Conservation (phyloP, 2,797 vertebrate genomes). For the Sebastes trivittatus region DNA sequence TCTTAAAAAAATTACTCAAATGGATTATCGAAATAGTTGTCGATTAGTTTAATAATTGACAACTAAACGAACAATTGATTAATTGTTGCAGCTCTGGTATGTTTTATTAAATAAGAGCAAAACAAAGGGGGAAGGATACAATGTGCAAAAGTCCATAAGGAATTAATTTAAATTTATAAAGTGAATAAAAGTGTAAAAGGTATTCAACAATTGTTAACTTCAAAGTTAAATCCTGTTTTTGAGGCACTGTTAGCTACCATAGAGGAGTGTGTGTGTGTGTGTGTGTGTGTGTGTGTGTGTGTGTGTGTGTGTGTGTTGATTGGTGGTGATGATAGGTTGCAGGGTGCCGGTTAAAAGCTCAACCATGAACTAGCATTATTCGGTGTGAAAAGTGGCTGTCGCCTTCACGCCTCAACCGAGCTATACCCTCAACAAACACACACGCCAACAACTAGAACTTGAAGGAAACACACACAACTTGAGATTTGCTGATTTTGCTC, state of each 20-base stretch:
- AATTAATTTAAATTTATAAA: not conserved
- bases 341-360: slow-evolving; percentile 18
- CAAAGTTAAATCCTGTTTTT: not conserved
- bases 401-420: slow-evolving; percentile 37
- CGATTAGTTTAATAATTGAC: too few relatives aligned
- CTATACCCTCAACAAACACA: slow-evolving; percentile 11
- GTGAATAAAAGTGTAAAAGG: not conserved
- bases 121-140: not conserved
- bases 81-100: too few relatives aligned
- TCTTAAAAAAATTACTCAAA: too few relatives aligned
- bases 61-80: too few relatives aligned
- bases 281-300: not conserved
- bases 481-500: not conserved
- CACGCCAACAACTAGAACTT: not conserved
- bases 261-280: not conserved
- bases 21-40: too few relatives aligned
- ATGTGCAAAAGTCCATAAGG: not conserved
- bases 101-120: not conserved
- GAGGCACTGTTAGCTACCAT: not conserved
- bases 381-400: slow-evolving; percentile 51
- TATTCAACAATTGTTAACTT: not conserved
- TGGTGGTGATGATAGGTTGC: not conserved
- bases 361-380: slow-evolving; percentile 59
- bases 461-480: not conserved
- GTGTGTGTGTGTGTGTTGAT: not conserved